A percentile compares a stretch with the other conserved stretches of the same genome.
Conservation (phyloP, 1,140 invertebrate genomes). For the Drosophila setifemur region DNA sequence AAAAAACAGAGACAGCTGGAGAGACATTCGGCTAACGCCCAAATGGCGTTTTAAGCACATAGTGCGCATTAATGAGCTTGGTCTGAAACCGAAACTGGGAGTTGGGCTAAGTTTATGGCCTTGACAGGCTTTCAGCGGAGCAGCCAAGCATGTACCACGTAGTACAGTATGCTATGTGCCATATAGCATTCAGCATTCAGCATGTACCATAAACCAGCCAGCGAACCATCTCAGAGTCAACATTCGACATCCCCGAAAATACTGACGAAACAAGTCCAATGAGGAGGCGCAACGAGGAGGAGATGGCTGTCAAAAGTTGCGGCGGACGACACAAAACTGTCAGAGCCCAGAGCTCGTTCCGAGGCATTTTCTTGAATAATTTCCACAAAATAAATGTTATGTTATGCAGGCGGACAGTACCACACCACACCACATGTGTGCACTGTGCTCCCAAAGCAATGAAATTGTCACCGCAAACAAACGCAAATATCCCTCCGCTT, state of each 20-base stretch:
- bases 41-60: conserved; percentile 56
- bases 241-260: conserved; percentile 7
- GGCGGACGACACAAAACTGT: conserved; percentile 60
- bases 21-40: conserved; percentile 33
- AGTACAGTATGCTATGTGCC: background rate
- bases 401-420: background rate
- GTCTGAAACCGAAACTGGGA: conserved; percentile 2
- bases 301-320: conserved; percentile 55
- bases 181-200: conserved; percentile 1
- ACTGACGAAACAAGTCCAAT: conserved; percentile 9
- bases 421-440: background rate
- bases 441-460: conserved; percentile 20
- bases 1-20: conserved; percentile 15
- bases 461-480: conserved; percentile 38
- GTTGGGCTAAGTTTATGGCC: conserved; percentile 55
- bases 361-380: conserved; percentile 40
- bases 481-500: background rate
- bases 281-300: background rate
- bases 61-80: conserved; percentile 54
- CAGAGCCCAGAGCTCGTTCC: background rate
- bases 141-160: conserved; percentile 28
- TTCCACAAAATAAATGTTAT: conserved; percentile 31
- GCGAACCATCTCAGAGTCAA: background rate
- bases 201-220: conserved; percentile 9
- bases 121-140: conserved; percentile 39